phyloP scores from a whole-genome alignment of 2,113 vertebrate genomes.

The Bubo bubo region DNA sequence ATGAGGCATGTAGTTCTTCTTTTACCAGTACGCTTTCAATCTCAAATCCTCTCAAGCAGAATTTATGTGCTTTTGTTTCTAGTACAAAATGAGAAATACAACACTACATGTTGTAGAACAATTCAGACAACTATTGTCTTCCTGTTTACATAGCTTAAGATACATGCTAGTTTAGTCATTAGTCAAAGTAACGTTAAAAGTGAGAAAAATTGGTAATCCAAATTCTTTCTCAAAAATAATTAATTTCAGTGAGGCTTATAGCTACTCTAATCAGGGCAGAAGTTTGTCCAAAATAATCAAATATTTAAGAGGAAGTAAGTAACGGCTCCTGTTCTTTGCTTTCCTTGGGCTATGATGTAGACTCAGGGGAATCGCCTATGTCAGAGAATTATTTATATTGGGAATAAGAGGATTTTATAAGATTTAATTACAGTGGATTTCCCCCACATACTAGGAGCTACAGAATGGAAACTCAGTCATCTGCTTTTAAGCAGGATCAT shows the following conservation, averaged over 20 bases:
- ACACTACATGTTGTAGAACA: background rate
- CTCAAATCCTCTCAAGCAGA: background rate
- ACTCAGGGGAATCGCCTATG: background rate
- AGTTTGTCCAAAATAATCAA: conserved; percentile 12
- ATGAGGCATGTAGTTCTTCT: background rate
- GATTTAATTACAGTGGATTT: conserved; percentile 43
- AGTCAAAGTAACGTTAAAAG: background rate
- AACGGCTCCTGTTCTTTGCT: background rate
- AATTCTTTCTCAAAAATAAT: background rate
- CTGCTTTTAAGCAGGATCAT: conserved; percentile 34
- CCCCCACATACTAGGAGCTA: background rate
- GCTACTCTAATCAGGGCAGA: background rate
- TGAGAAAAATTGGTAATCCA: background rate
- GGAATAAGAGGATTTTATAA: conserved; percentile 34
- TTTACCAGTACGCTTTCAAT: conserved; percentile 2
- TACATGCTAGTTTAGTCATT: background rate
- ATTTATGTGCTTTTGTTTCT: conserved; percentile 23
- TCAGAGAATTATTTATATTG: conserved; percentile 1
- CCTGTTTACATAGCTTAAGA: background rate
- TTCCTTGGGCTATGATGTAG: background rate
- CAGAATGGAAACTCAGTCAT: conserved; percentile 11
- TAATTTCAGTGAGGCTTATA: background rate
- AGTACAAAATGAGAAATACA: background rate
- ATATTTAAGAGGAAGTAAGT: conserved; percentile 20
- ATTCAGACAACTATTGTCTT: background rate